Evolutionary conservation across 2,797 vertebrate genomes (phyloP), one percentile per base, ranked within the genome.

Genomic region (Euphonia xanthogaster): DNA sequence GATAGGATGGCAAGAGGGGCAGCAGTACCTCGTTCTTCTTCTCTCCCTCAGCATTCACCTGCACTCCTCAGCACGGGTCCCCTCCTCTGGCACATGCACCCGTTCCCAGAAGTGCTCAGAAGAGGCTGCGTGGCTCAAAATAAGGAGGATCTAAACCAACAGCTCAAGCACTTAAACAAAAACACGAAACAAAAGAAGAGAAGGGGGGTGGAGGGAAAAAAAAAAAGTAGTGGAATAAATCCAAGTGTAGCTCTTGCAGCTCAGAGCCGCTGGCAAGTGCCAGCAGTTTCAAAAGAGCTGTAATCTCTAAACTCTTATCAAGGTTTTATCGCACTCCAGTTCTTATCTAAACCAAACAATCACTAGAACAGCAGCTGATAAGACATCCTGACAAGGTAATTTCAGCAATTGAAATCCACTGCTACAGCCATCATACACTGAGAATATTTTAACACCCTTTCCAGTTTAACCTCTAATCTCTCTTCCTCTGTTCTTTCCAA

Each of bases 261-360:
- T 73, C 74, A 42, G 84, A 90, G 85, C 79, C 82, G 84, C 90
- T 40, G 77, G 90, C 90, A 93, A 96, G 89, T 90, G 96, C 95
- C 95, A 97, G 96, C 87, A 86, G 95, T 97, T 97, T 97, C 96
- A 97, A 96, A 97, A 97, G 93, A 93, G 75, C 95, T 95, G 93
- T 97, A 97, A 97, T 97, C 96, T 94, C 88, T 90, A 82, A 93
- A 97, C 96, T 84, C 74, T 97, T 98, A 98, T 98, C 97, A 77
- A 89, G 86, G 93, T 82, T 96, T 98, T 98, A 98, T 98, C 97
- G 2, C 94, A 93, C 97, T 97, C 66, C 13, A 96, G 90, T 54
- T 73, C 97, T 98, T 98, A 98, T 98, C 98, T 98, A 97, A 98
- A 96, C 95, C 96, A 98, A 98, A 98, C 98, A 98, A 97, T 98